Evolutionary conservation across 2,888 invertebrate species (phyloP).

Genomic region (Tillus elongatus): DNA sequence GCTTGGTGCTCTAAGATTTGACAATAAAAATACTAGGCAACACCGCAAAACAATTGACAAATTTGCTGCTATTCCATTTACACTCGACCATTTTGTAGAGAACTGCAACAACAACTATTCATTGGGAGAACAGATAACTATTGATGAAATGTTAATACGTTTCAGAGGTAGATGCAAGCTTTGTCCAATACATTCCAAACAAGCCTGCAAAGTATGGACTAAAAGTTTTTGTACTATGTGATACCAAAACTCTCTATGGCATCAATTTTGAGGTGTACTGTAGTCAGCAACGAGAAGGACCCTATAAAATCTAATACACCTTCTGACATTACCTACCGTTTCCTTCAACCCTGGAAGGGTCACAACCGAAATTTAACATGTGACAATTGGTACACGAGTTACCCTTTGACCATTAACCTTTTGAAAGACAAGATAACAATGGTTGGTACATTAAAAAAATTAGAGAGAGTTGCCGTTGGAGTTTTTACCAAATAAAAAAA

Average conservation of each 20-base stretch:
- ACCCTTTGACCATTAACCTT: conserved; percentile 18
- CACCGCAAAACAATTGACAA: conserved; percentile 16
- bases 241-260: conserved; percentile 12
- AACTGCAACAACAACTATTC: conserved; percentile 11
- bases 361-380: conserved; percentile 21
- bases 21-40: conserved; percentile 19
- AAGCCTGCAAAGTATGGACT: too few species aligned
- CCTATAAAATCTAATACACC: conserved; percentile 12
- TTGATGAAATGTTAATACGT: conserved; percentile 15
- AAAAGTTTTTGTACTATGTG: conserved; percentile 15
- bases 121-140: conserved; percentile 15
- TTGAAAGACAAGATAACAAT: conserved; percentile 22
- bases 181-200: conserved; percentile 13
- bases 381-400: conserved; percentile 30
- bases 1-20: conserved; percentile 17
- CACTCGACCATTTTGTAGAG: conserved; percentile 11
- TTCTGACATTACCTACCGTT: conserved; percentile 14
- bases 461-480: conserved; percentile 27
- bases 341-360: conserved; percentile 14
- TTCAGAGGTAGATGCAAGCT: conserved; percentile 15
- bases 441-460: conserved; percentile 26
- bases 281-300: too few species aligned
- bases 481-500: conserved; percentile 24
- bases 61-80: conserved; percentile 14
- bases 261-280: too few species aligned